Conservation (phyloP, 1,140 invertebrate species). For the Globodera rostochiensis region DNA sequence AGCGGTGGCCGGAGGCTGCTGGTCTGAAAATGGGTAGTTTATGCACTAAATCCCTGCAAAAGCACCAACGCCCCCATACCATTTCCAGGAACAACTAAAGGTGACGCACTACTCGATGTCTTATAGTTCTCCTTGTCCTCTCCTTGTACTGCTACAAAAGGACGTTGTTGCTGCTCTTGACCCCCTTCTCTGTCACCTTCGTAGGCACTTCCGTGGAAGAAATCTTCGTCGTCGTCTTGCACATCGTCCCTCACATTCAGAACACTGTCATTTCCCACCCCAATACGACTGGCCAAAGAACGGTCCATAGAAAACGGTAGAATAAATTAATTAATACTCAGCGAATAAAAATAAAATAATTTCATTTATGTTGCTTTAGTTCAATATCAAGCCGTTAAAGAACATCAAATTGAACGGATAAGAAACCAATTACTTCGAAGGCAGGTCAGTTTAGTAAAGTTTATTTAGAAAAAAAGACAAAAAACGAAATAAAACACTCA, state of each 20-base stretch:
- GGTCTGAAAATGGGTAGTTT: background rate
- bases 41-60: background rate
- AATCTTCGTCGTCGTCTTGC: conserved; percentile 19
- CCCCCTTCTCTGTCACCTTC: conserved; percentile 6
- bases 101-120: background rate
- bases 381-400: background rate
- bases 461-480: background rate
- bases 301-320: background rate
- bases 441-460: no score
- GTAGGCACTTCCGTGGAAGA: conserved; percentile 6
- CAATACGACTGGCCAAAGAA: conserved; percentile 5
- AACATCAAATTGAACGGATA: background rate
- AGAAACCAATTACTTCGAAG: no score
- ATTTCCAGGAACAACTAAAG: background rate
- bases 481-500: background rate
- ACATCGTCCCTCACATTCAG: conserved; percentile 20
- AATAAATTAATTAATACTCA: background rate
- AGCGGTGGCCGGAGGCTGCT: background rate
- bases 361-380: background rate
- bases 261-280: background rate
- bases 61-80: background rate
- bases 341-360: background rate
- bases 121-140: background rate
- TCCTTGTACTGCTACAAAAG: background rate
- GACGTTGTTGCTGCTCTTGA: background rate